Evolutionary conservation across 1,140 invertebrate genomes (phyloP).

Genomic region (Mactra quadrangularis): DNA sequence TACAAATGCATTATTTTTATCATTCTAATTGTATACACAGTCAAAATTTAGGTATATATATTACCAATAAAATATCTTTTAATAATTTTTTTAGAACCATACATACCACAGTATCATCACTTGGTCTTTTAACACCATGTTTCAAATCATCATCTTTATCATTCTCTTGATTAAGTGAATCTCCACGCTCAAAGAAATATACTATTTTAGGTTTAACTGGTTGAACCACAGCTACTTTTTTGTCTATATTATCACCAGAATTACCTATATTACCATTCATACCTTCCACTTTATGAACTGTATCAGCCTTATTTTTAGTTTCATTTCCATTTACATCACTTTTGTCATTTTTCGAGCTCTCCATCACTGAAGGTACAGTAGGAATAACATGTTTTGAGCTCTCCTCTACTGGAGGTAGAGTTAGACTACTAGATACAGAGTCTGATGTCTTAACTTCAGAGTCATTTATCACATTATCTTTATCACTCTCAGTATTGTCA

Average conservation of each 20-base stretch:
- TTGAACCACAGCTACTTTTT: background rate
- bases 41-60: too few species aligned
- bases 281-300: slow-evolving; percentile 1
- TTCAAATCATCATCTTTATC: background rate
- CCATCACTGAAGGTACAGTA: background rate
- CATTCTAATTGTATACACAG: too few species aligned
- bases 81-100: too few species aligned
- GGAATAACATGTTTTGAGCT: background rate
- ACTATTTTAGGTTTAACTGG: slow-evolving; percentile 58
- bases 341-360: background rate
- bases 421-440: background rate
- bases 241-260: background rate
- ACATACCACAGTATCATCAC: too few species aligned
- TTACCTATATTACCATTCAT: background rate
- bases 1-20: too few species aligned
- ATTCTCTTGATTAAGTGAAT: slow-evolving; percentile 8
- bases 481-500: too few species aligned
- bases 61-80: too few species aligned
- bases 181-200: slow-evolving; percentile 66
- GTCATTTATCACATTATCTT: too few species aligned
- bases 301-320: background rate
- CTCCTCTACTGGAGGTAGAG: background rate
- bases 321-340: background rate
- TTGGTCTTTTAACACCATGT: background rate
- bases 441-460: background rate